A percentile compares a stretch with the other conserved stretches of the same genome.
Evolutionary conservation across 2,113 vertebrate genomes (phyloP).

Genomic region (Cynocephalus volans): DNA sequence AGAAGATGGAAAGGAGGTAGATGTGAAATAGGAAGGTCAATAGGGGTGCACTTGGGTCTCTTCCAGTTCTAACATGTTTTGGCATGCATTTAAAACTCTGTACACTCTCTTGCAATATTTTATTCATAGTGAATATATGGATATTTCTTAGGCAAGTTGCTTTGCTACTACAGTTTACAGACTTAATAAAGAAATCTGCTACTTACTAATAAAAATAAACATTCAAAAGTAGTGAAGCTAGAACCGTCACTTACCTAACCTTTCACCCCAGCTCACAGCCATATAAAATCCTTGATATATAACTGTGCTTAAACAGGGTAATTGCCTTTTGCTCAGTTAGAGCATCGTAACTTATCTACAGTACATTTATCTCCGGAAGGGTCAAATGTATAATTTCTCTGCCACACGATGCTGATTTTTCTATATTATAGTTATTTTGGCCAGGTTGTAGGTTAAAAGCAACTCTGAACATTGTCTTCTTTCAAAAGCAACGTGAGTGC

Average conservation of each 20-base stretch:
- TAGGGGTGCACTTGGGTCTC: background rate
- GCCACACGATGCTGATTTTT: background rate
- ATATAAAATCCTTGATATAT: conserved; percentile 74
- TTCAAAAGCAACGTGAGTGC: background rate
- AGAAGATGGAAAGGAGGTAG: background rate
- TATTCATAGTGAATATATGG: background rate
- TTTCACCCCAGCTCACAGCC: conserved; percentile 62
- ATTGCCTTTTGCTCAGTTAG: conserved; percentile 63
- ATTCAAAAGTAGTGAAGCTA: conserved; percentile 68
- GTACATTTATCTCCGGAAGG: background rate
- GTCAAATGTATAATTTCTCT: conserved; percentile 67
- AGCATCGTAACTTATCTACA: conserved; percentile 53
- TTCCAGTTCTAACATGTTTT: background rate
- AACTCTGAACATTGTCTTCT: background rate
- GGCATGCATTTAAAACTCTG: background rate
- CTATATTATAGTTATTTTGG: conserved; percentile 35
- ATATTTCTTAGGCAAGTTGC: background rate
- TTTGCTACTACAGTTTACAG: conserved; percentile 5
- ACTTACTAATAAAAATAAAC: conserved; percentile 70
- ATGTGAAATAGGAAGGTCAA: background rate
- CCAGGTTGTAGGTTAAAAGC: conserved; percentile 61
- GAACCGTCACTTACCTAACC: conserved; percentile 47
- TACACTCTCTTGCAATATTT: background rate
- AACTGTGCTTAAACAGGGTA: conserved; percentile 60
- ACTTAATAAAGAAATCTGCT: conserved; percentile 81